Evolutionary conservation across 2,113 vertebrate genomes (phyloP).

Genomic region (Neodon shergylaensis): DNA sequence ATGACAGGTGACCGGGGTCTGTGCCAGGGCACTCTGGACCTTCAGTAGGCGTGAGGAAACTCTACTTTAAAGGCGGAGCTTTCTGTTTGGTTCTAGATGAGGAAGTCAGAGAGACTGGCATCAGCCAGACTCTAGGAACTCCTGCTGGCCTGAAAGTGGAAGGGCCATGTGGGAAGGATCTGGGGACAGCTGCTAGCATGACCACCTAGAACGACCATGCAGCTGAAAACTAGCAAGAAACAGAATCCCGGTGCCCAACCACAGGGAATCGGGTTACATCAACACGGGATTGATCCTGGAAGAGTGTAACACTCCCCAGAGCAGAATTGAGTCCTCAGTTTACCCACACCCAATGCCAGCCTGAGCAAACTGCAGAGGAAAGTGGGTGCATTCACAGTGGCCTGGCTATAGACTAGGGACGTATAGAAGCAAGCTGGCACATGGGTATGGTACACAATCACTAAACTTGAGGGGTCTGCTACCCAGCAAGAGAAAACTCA

Average conservation of each 20-base stretch:
- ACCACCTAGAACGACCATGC: neutral
- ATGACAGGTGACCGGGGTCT: neutral
- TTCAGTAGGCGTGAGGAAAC: neutral
- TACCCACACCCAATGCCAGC: neutral
- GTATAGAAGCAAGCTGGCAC: neutral
- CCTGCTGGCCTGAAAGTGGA: neutral
- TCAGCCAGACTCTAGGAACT: too few relatives aligned
- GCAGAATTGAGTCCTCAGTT: neutral
- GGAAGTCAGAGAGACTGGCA: neutral
- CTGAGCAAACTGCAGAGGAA: neutral
- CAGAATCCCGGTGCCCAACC: neutral
- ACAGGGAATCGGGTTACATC: neutral
- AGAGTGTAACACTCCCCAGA: neutral
- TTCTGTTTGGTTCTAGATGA: neutral
- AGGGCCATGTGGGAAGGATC: neutral
- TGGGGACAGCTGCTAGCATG: neutral
- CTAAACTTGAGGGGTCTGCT: neutral
- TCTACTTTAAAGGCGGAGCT: neutral
- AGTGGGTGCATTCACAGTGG: neutral
- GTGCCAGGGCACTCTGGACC: neutral
- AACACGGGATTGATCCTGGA: neutral
- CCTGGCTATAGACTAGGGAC: neutral
- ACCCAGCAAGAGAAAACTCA: constrained; percentile 20
- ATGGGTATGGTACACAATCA: neutral
- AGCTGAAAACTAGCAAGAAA: neutral